phyloP scores from a whole-genome alignment of 1,140 invertebrate genomes.

The Lepidurus apus region DNA sequence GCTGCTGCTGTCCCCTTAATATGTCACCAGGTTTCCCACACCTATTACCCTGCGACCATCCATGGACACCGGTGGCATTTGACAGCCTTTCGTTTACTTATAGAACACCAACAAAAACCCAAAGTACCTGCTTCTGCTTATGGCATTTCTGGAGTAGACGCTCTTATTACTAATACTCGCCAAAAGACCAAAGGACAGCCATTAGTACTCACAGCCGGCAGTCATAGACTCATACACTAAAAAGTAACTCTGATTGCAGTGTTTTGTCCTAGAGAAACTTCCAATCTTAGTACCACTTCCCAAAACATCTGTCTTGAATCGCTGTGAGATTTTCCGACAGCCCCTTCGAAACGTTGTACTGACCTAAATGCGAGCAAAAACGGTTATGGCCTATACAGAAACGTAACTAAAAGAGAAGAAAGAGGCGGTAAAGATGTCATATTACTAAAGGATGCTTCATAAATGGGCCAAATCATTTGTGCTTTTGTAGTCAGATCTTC shows the following conservation, averaged over 20 bases:
- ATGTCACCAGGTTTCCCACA: conserved; percentile 17
- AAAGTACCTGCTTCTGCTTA: conserved; percentile 3
- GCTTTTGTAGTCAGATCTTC: not conserved
- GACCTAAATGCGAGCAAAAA: too few species aligned
- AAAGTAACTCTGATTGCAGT: too few species aligned
- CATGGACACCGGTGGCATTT: conserved; percentile 21
- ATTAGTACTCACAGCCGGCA: not conserved
- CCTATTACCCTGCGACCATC: conserved; percentile 7
- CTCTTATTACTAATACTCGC: not conserved
- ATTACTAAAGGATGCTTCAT: not conserved
- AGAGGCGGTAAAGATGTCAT: not conserved
- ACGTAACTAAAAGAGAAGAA: not conserved
- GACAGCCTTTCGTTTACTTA: conserved; percentile 18
- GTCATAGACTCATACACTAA: not conserved
- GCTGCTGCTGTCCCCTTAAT: not conserved
- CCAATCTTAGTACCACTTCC: too few species aligned
- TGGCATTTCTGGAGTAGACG: not conserved
- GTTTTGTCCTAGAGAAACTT: too few species aligned
- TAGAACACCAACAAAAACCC: conserved; percentile 17
- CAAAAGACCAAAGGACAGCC: not conserved
- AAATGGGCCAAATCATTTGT: not conserved
- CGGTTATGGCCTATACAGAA: too few species aligned
- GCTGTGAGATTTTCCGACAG: too few species aligned
- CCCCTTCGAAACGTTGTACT: too few species aligned
- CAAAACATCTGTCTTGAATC: too few species aligned